Evolutionary conservation across 2,113 vertebrate species (phyloP).

Genomic region (Elgaria multicarinata): DNA sequence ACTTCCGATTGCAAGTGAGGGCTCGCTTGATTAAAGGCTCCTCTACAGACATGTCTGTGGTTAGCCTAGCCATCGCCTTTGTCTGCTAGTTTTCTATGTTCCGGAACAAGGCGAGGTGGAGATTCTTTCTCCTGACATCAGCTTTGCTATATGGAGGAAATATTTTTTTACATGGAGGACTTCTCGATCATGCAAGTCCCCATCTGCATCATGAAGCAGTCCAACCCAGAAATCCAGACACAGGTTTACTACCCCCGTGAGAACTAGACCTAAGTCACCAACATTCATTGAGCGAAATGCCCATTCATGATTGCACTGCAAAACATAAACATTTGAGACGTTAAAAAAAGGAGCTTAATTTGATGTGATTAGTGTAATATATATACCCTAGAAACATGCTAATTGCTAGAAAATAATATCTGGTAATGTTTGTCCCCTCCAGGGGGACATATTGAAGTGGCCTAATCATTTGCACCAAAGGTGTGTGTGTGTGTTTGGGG

Average conservation of each 20-base stretch:
- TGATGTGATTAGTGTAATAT: not conserved
- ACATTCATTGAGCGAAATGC: not conserved
- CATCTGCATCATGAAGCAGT: not conserved
- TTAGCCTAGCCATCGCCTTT: not conserved
- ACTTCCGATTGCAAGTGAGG: not conserved
- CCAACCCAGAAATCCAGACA: not conserved
- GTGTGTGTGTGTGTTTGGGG: too few species aligned
- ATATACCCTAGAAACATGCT: not conserved
- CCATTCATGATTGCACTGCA: constrained; percentile 19
- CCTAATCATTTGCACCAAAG: rapidly evolving
- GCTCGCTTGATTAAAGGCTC: not conserved
- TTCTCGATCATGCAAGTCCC: not conserved
- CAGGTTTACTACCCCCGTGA: not conserved
- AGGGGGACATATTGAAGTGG: rapidly evolving
- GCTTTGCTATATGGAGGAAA: not conserved
- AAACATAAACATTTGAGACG: not conserved
- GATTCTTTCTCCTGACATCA: not conserved
- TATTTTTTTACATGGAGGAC: not conserved
- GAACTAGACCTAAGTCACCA: not conserved
- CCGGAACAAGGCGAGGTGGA: not conserved
- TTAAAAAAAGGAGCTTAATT: not conserved
- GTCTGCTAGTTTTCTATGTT: not conserved
- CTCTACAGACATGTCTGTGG: not conserved
- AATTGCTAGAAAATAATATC: rapidly evolving
- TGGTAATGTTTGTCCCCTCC: not conserved